Evolutionary conservation across 2,888 invertebrate species (phyloP), one percentile per base, ranked within the genome.

Genomic region (Coecobrya sp.): DNA sequence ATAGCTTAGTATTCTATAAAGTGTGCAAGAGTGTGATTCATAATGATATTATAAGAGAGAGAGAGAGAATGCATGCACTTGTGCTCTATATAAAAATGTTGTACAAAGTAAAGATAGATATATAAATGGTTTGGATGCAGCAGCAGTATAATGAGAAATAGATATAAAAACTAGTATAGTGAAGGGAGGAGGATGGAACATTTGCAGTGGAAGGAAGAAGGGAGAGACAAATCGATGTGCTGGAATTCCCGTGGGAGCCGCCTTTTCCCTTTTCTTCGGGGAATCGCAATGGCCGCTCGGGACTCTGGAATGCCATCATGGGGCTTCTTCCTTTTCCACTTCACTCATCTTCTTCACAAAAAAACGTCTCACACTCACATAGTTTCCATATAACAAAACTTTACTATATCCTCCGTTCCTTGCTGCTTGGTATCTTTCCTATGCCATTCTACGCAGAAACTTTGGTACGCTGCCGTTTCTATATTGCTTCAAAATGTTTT

Each of bases 191-290:
- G 93, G 90, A 87, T 93, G 91, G 89, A 90, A 92, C 76, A 86
- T 89, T 93, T 92, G 81, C 65, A 92, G 79, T 88, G 52, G 92
- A 88, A 88, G 92, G 95, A 95, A 95, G 95, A 95, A 95, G 95
- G 95, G 94, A 94, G 94, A 94, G 95, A 95, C 95, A 95, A 94
- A 94, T 95, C 94, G 95, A 94, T 95, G 95, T 94, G 94, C 94
- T 94, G 94, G 95, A 94, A 95, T 95, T 94, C 94, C 94, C 94
- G 89, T 91, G 94, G 93, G 95, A 94, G 93, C 86, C 94, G 94
- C 94, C 94, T 94, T 94, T 94, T 93, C 94, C 93, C 93, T 94
- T 95, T 94, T 94, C 95, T 95, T 94, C 95, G 94, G 95, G 95
- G 95, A 94, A 94, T 93, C 94, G 94, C 94, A 95, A 95, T 95